Evolutionary conservation across 2,888 invertebrate species (phyloP).

Genomic region (Orchesellides sinensis): DNA sequence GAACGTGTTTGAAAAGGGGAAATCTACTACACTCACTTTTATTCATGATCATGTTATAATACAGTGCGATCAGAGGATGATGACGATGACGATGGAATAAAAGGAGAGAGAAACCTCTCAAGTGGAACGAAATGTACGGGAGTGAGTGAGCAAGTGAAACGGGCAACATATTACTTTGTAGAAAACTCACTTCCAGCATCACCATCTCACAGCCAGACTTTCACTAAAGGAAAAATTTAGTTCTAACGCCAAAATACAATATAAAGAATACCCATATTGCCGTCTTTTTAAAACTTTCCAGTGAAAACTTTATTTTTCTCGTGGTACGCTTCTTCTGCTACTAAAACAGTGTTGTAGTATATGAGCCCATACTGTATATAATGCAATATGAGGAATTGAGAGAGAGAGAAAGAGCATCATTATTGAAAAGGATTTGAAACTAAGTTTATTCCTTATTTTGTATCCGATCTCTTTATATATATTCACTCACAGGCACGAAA

Average conservation of each 20-base stretch:
- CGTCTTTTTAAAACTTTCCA: too few relatives aligned
- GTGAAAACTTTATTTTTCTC: constrained; percentile 48
- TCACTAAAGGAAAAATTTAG: too few relatives aligned
- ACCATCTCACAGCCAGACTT: too few relatives aligned
- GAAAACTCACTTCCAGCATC: too few relatives aligned
- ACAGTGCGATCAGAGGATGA: constrained; percentile 7
- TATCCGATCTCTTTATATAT: neutral
- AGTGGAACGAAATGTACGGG: constrained; percentile 58
- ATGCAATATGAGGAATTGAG: constrained; percentile 15
- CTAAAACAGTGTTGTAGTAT: constrained; percentile 43
- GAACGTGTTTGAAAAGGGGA: constrained; percentile 51
- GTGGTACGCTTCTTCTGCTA: neutral
- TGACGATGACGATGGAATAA: constrained; percentile 27
- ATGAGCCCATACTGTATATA: constrained; percentile 18
- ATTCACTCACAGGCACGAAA: neutral
- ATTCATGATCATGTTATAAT: constrained; percentile 56
- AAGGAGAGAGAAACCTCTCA: constrained; percentile 56
- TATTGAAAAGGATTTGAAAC: constrained; percentile 55
- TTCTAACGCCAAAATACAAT: too few relatives aligned
- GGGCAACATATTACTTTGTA: constrained; percentile 28
- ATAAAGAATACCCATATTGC: too few relatives aligned
- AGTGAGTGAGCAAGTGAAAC: constrained; percentile 33
- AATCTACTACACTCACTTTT: constrained; percentile 35
- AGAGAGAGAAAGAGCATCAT: neutral
- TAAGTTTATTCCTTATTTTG: constrained; percentile 37